Conservation (phyloP, 2,888 invertebrate species). For the Protonemura montana region DNA sequence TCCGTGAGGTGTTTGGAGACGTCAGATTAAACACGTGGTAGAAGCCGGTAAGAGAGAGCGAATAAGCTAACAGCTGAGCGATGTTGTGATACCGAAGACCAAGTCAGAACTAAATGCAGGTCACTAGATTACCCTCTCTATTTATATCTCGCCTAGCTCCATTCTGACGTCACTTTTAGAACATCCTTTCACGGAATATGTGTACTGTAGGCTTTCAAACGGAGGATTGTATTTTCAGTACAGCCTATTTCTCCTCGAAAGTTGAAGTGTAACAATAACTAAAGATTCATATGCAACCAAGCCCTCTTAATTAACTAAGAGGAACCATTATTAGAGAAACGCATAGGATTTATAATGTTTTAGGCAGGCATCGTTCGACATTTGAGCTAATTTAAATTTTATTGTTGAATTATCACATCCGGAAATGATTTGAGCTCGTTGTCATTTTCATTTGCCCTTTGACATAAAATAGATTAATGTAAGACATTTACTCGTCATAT, state of each 20-base stretch:
- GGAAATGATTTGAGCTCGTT: too few relatives aligned
- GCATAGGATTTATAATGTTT: too few relatives aligned
- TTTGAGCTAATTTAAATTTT: too few relatives aligned
- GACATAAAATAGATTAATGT: too few relatives aligned
- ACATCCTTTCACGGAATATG: neutral
- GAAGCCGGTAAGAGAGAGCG: neutral
- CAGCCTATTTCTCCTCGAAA: neutral
- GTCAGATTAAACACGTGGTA: neutral
- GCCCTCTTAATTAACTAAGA: neutral
- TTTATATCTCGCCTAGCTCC: constrained; percentile 41
- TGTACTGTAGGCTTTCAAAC: neutral
- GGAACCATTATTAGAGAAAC: neutral
- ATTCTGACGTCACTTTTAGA: neutral
- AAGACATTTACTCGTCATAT: too few relatives aligned
- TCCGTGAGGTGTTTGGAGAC: neutral
- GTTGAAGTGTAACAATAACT: neutral
- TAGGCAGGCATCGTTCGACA: too few relatives aligned
- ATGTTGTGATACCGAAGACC: neutral
- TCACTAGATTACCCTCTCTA: constrained; percentile 42
- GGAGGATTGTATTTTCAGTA: neutral
- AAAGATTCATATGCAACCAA: neutral
- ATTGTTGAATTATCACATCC: too few relatives aligned
- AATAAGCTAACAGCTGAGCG: constrained; percentile 17
- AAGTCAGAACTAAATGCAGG: constrained; percentile 48
- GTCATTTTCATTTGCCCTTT: too few relatives aligned